Percentiles rank a stretch among this genome's conserved stretches.
Evolutionary conservation across 2,797 vertebrate species (phyloP).

Genomic region (Cetoscarus ocellatus): DNA sequence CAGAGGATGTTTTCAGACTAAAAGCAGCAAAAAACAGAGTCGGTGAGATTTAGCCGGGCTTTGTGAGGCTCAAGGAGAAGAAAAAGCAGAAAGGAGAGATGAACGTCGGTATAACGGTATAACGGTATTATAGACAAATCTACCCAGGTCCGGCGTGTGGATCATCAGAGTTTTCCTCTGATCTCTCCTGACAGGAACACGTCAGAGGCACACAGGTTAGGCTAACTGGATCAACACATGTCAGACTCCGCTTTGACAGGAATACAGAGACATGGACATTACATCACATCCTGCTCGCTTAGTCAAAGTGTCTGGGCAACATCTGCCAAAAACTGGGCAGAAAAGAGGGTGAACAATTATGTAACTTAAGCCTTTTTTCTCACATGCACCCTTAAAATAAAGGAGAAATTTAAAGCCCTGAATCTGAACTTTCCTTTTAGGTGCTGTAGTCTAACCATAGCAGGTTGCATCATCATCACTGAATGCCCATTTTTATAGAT

Average conservation of each 20-base stretch:
- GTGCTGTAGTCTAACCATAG: no score
- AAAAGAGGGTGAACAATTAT: no score
- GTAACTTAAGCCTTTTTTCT: not conserved
- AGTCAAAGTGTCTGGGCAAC: not conserved
- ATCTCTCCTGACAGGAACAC: constrained; percentile 30
- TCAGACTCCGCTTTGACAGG: not conserved
- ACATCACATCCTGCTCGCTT: not conserved
- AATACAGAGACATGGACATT: not conserved
- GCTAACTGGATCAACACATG: not conserved
- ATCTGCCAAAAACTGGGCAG: no score
- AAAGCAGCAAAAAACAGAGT: not conserved
- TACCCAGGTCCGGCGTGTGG: constrained; percentile 8
- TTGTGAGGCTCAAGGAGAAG: constrained; percentile 27
- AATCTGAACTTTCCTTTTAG: no score
- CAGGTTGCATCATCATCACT: no score
- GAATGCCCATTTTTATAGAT: no score
- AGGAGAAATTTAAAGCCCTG: no score
- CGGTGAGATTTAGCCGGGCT: constrained; percentile 46
- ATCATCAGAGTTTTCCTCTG: constrained; percentile 17
- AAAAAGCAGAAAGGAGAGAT: constrained; percentile 28
- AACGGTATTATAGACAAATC: constrained; percentile 56
- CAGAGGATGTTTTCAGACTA: constrained; percentile 18
- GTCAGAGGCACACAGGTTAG: not conserved
- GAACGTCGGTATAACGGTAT: no score
- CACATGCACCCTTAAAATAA: no score